Base-by-base conservation (phyloP, 2,888 invertebrate genomes). In the Apoda limacodes region DNA sequence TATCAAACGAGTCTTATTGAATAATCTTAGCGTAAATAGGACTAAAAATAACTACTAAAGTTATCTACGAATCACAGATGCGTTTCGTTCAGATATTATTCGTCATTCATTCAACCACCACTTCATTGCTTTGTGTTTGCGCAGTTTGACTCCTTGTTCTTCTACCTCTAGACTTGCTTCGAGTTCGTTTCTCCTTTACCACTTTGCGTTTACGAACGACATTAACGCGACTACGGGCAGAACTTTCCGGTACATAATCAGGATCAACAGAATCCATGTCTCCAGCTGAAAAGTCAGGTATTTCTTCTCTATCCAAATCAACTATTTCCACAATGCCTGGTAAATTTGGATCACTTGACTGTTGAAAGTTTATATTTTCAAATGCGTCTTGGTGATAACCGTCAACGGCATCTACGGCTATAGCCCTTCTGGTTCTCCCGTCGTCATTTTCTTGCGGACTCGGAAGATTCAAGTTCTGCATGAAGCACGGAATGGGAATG, bases 401-500 rank as follows among this genome's bases (percentile, higher is more conserved):
- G 41, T 80, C 78, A 12, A 61, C 55, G 43, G 56, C 64, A 51
- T 78, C 78, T 25, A 45, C 45, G 7, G 42, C 38, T 34, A 71
- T 63, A 25, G 62, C 63, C 35, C 56, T 52, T 39, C 56, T 52
- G 45, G 50, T 50, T 32, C 45, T 46, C 37, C 36, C 46, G 12
- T 52, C 52, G 29, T 37, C 44, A 20, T 55, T 60, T 46, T 57
- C 66, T 39, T 68, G 74, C 31, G 67, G 60, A 46, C 46, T 64
- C 62, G 80, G 78, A 56, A 78, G 52, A 64, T 78, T 78, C 60
- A 80, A 68, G 59, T 80, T 80, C 80, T 80, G 66, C 62, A 56
- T 63, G 60, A 64, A 64, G 63, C 69, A 60, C 39, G 62, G 65
- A 62, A 55, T 52, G 68, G 67, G 58, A 48, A 40, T 52, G 66